Percentiles rank a stretch among this genome's conserved stretches.
Evolutionary conservation across 2,113 vertebrate genomes (phyloP).

Genomic region (Irena cyanogastra): DNA sequence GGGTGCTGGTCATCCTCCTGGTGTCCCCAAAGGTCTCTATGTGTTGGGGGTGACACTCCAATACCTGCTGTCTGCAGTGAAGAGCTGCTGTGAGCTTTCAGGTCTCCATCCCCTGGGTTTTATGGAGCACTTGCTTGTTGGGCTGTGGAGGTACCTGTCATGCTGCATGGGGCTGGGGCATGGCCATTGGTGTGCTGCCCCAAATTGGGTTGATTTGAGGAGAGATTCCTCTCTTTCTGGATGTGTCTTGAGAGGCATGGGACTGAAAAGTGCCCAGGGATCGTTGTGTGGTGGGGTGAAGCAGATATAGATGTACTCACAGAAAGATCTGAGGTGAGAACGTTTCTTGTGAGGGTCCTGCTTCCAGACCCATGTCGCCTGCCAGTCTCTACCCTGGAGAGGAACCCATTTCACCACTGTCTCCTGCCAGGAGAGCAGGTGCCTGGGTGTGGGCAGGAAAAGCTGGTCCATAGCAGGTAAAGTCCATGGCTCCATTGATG

Average conservation of each 20-base stretch:
- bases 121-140: not conserved
- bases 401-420: fast-evolving
- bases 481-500: fast-evolving
- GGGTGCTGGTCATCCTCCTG: not conserved
- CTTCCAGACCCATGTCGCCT: not conserved
- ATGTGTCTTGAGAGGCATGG: not conserved
- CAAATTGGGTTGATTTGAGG: not conserved
- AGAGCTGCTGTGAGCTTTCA: not conserved
- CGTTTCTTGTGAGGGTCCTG: not conserved
- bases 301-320: not conserved
- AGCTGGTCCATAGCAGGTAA: not conserved
- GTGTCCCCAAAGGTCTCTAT: not conserved
- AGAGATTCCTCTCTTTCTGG: not conserved
- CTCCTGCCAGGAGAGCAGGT: not conserved
- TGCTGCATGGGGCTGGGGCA: fast-evolving
- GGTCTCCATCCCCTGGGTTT: not conserved
- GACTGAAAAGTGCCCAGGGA: not conserved
- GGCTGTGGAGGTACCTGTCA: not conserved
- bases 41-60: not conserved
- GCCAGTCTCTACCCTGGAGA: not conserved
- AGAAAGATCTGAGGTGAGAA: not conserved
- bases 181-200: not conserved
- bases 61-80: not conserved
- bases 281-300: fast-evolving
- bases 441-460: not conserved